A percentile compares a stretch with the other conserved stretches of the same genome.
Conservation (phyloP, 2,888 invertebrate species). For the Cryptocephalus moraei region DNA sequence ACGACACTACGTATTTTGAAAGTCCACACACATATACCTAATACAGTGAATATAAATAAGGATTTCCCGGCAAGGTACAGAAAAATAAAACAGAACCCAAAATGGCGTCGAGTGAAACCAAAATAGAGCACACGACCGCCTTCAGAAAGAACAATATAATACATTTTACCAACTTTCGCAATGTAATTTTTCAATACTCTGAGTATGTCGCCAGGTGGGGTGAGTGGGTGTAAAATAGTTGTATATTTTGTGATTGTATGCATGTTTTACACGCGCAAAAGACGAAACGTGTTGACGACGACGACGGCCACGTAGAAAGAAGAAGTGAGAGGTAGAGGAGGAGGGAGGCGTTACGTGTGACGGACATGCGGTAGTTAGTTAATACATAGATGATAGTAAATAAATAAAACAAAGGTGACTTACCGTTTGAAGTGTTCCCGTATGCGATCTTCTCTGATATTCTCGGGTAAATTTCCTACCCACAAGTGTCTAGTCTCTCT, state of each 20-base stretch:
- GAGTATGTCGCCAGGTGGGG: background rate
- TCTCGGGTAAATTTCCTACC: conserved; percentile 99
- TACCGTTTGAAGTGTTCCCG: conserved; percentile 97
- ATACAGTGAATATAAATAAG: no score
- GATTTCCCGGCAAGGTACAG: no score
- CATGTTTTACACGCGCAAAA: background rate
- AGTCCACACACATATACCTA: no score
- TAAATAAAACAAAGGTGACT: conserved; percentile 34
- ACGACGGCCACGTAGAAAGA: background rate
- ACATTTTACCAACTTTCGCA: no score
- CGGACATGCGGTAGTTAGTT: background rate
- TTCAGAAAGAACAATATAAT: no score
- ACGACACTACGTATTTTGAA: no score
- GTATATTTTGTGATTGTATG: conserved; percentile 4
- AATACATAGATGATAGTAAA: conserved; percentile 2
- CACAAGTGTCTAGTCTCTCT: conserved; percentile 99
- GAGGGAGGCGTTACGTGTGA: background rate
- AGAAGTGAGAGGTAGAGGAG: background rate
- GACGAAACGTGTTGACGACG: background rate
- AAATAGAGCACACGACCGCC: no score
- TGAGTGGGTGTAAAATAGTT: conserved; percentile 3
- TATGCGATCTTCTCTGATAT: conserved; percentile 95
- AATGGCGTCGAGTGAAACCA: no score
- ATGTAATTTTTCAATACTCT: no score
- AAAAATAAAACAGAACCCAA: no score